Evolutionary conservation across 2,797 vertebrate species (phyloP).

Genomic region (Xyrichtys novacula): DNA sequence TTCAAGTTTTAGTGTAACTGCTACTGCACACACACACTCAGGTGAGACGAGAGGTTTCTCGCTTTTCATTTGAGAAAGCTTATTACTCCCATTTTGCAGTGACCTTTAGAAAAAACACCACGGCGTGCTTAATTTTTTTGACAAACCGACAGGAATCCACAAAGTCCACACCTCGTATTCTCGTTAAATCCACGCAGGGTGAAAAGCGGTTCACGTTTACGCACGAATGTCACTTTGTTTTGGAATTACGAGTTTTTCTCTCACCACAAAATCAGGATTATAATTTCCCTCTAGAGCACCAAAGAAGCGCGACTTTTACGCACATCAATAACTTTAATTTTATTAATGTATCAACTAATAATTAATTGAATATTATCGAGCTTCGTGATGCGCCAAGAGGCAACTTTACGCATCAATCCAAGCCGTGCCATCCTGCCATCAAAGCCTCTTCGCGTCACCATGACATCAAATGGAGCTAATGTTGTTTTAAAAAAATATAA

Average conservation of each 20-base stretch:
- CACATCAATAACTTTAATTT: neutral
- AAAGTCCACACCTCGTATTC: neutral
- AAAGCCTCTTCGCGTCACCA: constrained; percentile 8
- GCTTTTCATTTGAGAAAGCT: neutral
- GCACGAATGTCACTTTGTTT: neutral
- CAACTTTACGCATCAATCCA: constrained; percentile 1
- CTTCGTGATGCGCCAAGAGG: neutral
- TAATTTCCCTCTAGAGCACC: neutral
- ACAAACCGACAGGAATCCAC: constrained; percentile 9
- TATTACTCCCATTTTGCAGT: neutral
- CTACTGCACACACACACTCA: neutral
- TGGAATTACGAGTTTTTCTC: neutral
- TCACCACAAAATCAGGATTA: neutral
- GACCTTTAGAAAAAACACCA: constrained; percentile 14
- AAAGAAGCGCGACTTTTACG: neutral
- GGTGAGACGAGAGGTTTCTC: neutral
- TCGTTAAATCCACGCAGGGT: neutral
- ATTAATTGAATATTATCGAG: neutral
- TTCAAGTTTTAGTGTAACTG: neutral
- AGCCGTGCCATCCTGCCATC: constrained; percentile 13
- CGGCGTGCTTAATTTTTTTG: constrained; percentile 2
- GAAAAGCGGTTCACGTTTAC: neutral
- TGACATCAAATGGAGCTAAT: no score
- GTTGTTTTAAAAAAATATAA: neutral
- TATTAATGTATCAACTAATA: neutral